These are phyloP conservation scores for Oligia fasciuncula DNA, from an alignment of 2,888 invertebrate genomes.

Conservation along the genomic window DNA sequence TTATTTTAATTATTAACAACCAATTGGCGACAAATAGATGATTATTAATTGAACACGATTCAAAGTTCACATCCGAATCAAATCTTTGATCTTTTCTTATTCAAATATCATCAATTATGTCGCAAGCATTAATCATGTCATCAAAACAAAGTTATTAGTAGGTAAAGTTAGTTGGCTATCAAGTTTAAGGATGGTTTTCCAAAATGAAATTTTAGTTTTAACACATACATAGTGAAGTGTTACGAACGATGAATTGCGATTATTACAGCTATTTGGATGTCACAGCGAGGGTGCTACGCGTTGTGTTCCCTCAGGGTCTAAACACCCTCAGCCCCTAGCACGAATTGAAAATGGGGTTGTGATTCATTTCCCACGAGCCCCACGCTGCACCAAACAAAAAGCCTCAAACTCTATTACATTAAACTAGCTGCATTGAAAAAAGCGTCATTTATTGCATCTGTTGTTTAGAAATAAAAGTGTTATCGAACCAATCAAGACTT, in stretches of 20 bases:
- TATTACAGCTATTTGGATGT: conserved; percentile 86
- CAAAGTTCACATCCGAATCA: conserved; percentile 25
- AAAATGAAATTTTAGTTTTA: conserved; percentile 62
- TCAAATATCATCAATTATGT: conserved; percentile 33
- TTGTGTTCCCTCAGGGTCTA: conserved; percentile 77
- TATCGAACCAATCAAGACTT: conserved; percentile 32
- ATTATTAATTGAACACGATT: conserved; percentile 22
- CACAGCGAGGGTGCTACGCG: conserved; percentile 84
- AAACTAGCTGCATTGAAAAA: conserved; percentile 72
- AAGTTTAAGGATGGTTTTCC: conserved; percentile 30
- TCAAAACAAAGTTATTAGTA: conserved; percentile 31
- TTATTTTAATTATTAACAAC: neutral
- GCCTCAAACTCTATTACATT: conserved; percentile 80
- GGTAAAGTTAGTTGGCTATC: neutral
- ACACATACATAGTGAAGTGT: conserved; percentile 68
- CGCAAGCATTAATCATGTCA: conserved; percentile 30
- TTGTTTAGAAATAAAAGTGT: conserved; percentile 45
- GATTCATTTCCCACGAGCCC: conserved; percentile 89
- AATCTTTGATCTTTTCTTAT: conserved; percentile 22
- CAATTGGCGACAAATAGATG: neutral
- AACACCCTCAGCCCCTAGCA: conserved; percentile 82
- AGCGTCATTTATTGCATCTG: conserved; percentile 67
- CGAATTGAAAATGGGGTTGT: conserved; percentile 89
- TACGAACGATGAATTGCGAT: conserved; percentile 81
- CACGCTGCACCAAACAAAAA: conserved; percentile 78